Percentiles rank a stretch among this genome's conserved stretches.
Conservation (phyloP, 2,888 invertebrate genomes). For the Drosophila putrida region DNA sequence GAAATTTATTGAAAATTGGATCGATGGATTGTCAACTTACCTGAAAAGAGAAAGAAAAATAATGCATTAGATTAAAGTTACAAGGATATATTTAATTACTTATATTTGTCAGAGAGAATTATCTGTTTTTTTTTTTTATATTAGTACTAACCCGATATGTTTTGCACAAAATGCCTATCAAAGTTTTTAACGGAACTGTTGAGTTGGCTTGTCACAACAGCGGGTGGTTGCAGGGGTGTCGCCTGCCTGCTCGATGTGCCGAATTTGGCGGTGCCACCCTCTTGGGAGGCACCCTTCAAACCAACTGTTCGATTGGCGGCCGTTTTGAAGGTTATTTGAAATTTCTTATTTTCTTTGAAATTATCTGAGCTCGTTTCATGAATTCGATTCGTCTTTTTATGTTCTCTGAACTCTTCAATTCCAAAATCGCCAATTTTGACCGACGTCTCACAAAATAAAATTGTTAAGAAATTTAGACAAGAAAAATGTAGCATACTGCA, state of each 20-base stretch:
- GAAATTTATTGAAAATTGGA: constrained; percentile 8
- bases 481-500: constrained; percentile 26
- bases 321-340: constrained; percentile 29
- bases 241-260: not conserved
- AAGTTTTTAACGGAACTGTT: constrained; percentile 17
- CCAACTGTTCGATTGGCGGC: constrained; percentile 29
- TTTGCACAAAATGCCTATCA: constrained; percentile 51
- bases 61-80: constrained; percentile 4
- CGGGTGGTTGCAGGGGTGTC: not conserved
- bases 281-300: constrained; percentile 38
- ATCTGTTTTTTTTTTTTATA: no score
- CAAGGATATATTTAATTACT: not conserved
- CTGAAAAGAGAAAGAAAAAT: constrained; percentile 46
- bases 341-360: not conserved
- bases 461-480: constrained; percentile 31
- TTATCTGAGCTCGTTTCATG: constrained; percentile 3
- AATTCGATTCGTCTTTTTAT: not conserved
- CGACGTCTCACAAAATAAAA: not conserved
- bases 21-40: constrained; percentile 57
- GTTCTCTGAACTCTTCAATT: not conserved
- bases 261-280: constrained; percentile 21
- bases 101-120: not conserved
- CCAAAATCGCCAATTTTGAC: constrained; percentile 29
- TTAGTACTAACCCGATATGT: constrained; percentile 50
- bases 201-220: not conserved